A percentile compares a stretch with the other conserved stretches of the same genome.
Conservation (phyloP, 2,797 vertebrate genomes). For the Eulemur albifrons region DNA sequence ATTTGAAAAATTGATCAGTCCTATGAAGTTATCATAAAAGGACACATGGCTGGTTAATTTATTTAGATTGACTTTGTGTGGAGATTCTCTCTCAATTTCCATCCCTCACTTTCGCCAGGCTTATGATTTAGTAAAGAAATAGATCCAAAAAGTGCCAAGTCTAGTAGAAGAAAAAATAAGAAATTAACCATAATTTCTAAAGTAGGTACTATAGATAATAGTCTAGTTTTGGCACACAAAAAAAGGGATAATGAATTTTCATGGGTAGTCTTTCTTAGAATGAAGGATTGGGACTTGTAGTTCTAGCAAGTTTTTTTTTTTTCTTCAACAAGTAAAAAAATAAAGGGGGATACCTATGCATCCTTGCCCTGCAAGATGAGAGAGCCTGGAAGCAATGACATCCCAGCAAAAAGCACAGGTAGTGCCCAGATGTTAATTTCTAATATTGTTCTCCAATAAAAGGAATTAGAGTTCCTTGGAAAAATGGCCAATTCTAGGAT, state of each 20-base stretch:
- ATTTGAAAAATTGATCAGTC: not conserved
- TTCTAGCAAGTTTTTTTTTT: not conserved
- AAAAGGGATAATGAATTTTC: not conserved
- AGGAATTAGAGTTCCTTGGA: not conserved
- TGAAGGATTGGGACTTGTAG: not conserved
- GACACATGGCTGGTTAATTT: not conserved
- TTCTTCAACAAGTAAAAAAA: not conserved
- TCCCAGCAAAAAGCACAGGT: not conserved
- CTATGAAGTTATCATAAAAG: not conserved
- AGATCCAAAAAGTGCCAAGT: not conserved
- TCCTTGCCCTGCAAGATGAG: not conserved
- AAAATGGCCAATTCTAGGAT: not conserved
- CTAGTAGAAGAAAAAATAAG: not conserved
- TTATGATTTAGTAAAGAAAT: not conserved
- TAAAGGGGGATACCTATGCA: not conserved
- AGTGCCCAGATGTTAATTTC: not conserved
- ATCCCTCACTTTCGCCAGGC: not conserved
- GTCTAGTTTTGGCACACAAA: not conserved
- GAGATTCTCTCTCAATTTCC: not conserved
- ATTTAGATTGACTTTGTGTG: not conserved
- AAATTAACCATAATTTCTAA: not conserved
- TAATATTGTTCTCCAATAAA: not conserved
- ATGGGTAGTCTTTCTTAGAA: not conserved
- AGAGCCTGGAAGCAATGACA: not conserved
- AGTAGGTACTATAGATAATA: not conserved